Evolutionary conservation across 2,797 vertebrate species (phyloP).

Genomic region (Vireo griseus): DNA sequence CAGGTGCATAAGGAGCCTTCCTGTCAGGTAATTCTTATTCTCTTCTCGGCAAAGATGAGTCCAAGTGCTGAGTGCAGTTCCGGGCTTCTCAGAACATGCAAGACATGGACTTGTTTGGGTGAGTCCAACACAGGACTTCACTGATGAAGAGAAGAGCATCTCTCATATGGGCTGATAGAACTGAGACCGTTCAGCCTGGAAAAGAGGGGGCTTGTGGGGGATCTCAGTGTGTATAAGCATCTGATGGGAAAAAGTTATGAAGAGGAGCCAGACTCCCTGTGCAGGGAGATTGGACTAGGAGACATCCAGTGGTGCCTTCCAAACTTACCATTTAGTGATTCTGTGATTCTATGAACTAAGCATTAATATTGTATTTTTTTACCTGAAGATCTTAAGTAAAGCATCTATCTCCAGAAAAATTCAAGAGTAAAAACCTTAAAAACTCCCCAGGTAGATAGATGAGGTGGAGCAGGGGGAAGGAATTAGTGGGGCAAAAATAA

Average conservation of each 20-base stretch:
- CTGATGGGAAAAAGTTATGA: fast-evolving
- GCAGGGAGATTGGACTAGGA: neutral
- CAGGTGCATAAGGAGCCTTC: neutral
- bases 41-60: neutral
- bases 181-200: fast-evolving
- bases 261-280: neutral
- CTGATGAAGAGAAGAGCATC: neutral
- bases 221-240: neutral
- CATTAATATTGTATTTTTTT: too few species aligned
- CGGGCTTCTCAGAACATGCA: neutral
- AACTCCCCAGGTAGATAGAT: neutral
- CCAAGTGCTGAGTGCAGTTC: too few species aligned
- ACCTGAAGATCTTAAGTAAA: neutral
- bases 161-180: neutral
- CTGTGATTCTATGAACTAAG: neutral
- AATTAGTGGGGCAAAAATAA: neutral
- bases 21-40: neutral
- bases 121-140: neutral
- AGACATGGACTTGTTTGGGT: neutral
- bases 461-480: neutral
- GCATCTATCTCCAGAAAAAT: neutral
- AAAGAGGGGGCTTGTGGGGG: neutral
- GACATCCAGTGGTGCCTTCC: neutral
- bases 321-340: neutral
- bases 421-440: neutral